These are phyloP conservation scores for Holacanthella duospinosa DNA, from an alignment of 2,888 invertebrate genomes.

Conservation along the genomic window DNA sequence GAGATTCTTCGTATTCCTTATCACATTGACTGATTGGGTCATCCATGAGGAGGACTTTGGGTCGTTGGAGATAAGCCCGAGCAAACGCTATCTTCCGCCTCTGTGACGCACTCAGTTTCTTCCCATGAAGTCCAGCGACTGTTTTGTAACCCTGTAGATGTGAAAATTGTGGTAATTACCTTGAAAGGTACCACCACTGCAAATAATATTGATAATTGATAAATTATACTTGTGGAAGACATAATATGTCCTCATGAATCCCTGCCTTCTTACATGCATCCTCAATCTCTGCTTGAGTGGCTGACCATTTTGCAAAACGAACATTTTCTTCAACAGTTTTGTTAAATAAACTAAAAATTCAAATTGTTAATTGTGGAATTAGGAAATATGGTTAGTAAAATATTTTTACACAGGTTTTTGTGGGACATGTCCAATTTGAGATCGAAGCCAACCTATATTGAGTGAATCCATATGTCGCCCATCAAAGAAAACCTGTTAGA, in stretches of 20 bases:
- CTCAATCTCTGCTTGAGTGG: constrained; percentile 15
- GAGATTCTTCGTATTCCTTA: not conserved
- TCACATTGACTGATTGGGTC: not conserved
- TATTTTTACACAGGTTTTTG: constrained; percentile 15
- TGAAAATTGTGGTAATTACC: too few relatives aligned
- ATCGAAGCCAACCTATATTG: constrained; percentile 24
- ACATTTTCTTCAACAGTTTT: constrained; percentile 26
- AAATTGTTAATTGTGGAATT: too few relatives aligned
- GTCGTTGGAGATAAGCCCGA: not conserved
- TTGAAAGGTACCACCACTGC: too few relatives aligned
- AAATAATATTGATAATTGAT: too few relatives aligned
- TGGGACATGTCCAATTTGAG: constrained; percentile 17
- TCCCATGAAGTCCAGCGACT: constrained; percentile 2
- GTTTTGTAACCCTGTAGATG: constrained; percentile 8
- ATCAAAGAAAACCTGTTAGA: constrained; percentile 26
- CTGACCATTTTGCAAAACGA: constrained; percentile 14
- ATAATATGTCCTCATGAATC: constrained; percentile 16
- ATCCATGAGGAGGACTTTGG: not conserved
- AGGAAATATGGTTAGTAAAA: too few relatives aligned
- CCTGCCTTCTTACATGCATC: constrained; percentile 19
- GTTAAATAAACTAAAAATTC: constrained; percentile 15
- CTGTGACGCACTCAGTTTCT: not conserved
- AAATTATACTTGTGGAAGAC: constrained; percentile 9
- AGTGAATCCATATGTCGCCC: constrained; percentile 18
- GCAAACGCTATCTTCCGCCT: not conserved